phyloP scores from a whole-genome alignment of 2,797 vertebrate genomes.

The Takifugu ocellatus region DNA sequence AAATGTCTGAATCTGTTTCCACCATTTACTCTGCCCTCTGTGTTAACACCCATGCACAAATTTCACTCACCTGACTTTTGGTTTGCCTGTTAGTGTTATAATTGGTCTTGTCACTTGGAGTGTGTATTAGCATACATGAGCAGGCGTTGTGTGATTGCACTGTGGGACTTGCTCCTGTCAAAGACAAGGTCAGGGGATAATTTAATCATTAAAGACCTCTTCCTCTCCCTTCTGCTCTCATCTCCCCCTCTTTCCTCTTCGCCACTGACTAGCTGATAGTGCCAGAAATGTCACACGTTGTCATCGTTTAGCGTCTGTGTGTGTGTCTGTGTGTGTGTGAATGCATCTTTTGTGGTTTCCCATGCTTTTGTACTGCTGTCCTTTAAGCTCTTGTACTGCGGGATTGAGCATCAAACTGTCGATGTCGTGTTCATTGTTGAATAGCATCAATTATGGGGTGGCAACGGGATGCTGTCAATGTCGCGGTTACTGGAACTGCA shows the following conservation, averaged over 20 bases:
- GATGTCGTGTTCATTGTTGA: constrained; percentile 19
- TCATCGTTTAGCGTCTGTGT: constrained; percentile 58
- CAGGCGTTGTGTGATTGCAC: constrained; percentile 45
- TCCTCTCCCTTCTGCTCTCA: constrained; percentile 43
- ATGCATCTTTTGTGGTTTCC: constrained; percentile 47
- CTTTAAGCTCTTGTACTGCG: constrained; percentile 32
- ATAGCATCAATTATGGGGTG: constrained; percentile 29
- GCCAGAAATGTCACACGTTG: constrained; percentile 60
- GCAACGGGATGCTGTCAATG: constrained; percentile 18
- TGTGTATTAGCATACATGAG: constrained; percentile 7
- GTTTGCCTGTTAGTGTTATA: constrained; percentile 71
- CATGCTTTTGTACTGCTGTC: constrained; percentile 45
- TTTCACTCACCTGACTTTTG: constrained; percentile 46
- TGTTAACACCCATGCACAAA: constrained; percentile 13
- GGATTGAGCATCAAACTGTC: constrained; percentile 34
- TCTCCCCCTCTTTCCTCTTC: constrained; percentile 35
- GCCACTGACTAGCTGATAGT: constrained; percentile 61
- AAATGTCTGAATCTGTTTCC: constrained; percentile 9
- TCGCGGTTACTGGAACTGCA: not conserved
- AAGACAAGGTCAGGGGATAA: constrained; percentile 79
- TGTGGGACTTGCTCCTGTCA: constrained; percentile 69
- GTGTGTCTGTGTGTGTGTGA: constrained; percentile 10
- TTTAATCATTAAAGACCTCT: constrained; percentile 79
- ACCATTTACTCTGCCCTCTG: constrained; percentile 25
- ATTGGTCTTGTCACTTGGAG: constrained; percentile 74